Evolutionary conservation across 2,888 invertebrate genomes (phyloP), one percentile per base, ranked within the genome.

Genomic region (Tenthredo notha): DNA sequence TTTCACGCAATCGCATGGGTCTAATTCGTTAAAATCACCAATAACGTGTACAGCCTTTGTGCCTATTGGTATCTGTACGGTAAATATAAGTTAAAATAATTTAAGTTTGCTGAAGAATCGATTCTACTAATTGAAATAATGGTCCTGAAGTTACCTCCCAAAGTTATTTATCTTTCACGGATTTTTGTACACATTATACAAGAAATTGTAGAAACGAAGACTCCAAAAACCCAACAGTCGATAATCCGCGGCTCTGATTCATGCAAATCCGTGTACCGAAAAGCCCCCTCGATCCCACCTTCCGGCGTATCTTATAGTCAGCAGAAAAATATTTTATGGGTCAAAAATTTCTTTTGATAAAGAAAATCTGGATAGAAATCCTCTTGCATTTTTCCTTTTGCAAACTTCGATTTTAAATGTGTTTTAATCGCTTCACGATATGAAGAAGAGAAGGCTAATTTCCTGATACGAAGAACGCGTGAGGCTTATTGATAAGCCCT

Each of bases 221-320:
- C 43, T 37, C 18, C 40, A 40, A 21, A 25, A 33, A n/a, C 33
- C 37, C 33, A 72, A 72, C 40, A 74, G 21, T 43, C 40, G 43
- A 74, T 74, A 43, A 74, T 43, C 72, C n/a, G 2, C 37, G 43
- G 43, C 10, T 40, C 43, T 21, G 18, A 61, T 65, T 50, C 29
- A 40, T n/a, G 33, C 75, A 84, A 40, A 67, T 67, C 33, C 67
- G 29, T 61, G 25, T 33, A 67, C 29, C 33, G 29, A 67, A 61
- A 61, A 40, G 3, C 0, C 10, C 29, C 18, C 50, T 10, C 43
- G 0, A 33, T 33, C 67, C 15, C 12, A 33, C 25, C 6, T 67
- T 67, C 29, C 1, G 12, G 67, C 25, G 9, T 61, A 25, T 61
- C 25, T 25, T 61, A 61, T 61, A 25, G 61, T n/a, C 54, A n/a